Percentiles rank a stretch among this genome's conserved stretches.
These are phyloP conservation scores for Acanthosepion lycidas DNA, from an alignment of 2,888 invertebrate genomes.

Conservation along the genomic window DNA sequence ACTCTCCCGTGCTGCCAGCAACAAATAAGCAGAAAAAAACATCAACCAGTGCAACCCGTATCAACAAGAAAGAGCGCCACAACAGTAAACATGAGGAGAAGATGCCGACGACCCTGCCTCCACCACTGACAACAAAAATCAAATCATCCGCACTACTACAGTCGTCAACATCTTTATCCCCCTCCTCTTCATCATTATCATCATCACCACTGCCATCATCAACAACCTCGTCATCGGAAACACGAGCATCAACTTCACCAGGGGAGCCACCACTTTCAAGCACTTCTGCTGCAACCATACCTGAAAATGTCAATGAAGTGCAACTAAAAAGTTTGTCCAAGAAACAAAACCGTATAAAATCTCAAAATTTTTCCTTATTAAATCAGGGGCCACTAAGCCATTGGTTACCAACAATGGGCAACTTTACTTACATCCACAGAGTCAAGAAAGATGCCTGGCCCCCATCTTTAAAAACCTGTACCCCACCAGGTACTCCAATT, in stretches of 20 bases:
- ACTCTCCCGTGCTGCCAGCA: background rate
- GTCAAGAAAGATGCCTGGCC: conserved; percentile 43
- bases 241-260: background rate
- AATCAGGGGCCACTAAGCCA: background rate
- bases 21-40: conserved; percentile 36
- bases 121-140: background rate
- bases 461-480: conserved; percentile 13
- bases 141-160: background rate
- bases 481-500: conserved; percentile 42
- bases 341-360: background rate
- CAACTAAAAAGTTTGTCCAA: background rate
- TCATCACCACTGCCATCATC: background rate
- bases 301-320: conserved; percentile 33
- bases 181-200: background rate
- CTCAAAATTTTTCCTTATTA: background rate
- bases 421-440: conserved; percentile 24
- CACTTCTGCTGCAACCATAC: background rate
- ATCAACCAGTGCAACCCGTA: background rate
- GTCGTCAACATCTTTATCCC: background rate
- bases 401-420: background rate
- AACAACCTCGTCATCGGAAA: conserved; percentile 8
- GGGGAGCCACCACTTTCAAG: background rate
- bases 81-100: background rate
- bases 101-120: background rate
- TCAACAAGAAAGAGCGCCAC: background rate